Evolutionary conservation across 2,888 invertebrate genomes (phyloP).

Genomic region (Clunio marinus): DNA sequence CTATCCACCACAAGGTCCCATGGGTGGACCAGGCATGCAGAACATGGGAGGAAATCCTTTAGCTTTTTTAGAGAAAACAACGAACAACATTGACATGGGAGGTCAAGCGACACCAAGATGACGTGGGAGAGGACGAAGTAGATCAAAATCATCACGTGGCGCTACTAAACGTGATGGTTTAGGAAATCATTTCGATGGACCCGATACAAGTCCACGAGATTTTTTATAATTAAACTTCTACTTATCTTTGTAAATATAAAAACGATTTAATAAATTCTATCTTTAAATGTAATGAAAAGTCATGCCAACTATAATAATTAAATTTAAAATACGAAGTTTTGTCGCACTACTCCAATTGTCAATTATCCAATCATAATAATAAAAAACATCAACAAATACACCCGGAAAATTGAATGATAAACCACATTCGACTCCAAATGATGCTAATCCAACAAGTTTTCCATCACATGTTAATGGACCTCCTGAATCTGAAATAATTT

Average conservation of each 20-base stretch:
- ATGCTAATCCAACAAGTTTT: conserved; percentile 72
- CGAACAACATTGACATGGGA: conserved; percentile 32
- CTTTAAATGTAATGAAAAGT: no score
- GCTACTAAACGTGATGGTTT: not conserved
- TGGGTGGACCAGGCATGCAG: not conserved
- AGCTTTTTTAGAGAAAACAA: conserved; percentile 35
- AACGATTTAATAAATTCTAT: no score
- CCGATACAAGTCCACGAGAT: not conserved
- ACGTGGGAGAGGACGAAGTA: conserved; percentile 23
- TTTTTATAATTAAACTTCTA: not conserved
- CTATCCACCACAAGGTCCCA: not conserved
- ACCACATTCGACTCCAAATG: conserved; percentile 78
- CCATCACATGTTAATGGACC: conserved; percentile 66
- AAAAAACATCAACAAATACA: conserved; percentile 65
- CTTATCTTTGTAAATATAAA: not conserved
- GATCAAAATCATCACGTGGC: not conserved
- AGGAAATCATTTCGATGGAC: not conserved
- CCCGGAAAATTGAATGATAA: conserved; percentile 63
- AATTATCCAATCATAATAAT: conserved; percentile 26
- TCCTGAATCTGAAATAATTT: conserved; percentile 75
- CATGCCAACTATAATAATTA: no score
- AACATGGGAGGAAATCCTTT: conserved; percentile 23
- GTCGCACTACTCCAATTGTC: conserved; percentile 28
- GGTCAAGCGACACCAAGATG: conserved; percentile 3
- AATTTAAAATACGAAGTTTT: not conserved